Percentiles rank a stretch among this genome's conserved stretches.
phyloP scores from a whole-genome alignment of 1,140 invertebrate species.

The Lucilia cuprina region DNA sequence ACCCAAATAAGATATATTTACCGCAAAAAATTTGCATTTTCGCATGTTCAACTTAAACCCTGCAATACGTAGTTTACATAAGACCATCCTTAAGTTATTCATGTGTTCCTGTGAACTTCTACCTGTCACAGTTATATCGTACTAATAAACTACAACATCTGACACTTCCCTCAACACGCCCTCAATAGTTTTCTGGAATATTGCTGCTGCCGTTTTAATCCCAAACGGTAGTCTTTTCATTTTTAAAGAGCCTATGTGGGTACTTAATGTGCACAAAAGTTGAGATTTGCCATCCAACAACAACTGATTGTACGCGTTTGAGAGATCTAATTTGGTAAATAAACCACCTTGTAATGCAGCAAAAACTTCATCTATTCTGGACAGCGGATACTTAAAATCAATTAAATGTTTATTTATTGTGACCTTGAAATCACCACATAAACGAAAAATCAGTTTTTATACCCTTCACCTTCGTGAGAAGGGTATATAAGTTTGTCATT shows the following conservation, averaged over 20 bases:
- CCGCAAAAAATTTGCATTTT: constrained; percentile 51
- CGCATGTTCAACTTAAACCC: constrained; percentile 46
- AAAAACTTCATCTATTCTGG: constrained; percentile 36
- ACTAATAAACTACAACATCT: constrained; percentile 46
- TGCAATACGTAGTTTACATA: neutral
- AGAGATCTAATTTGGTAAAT: constrained; percentile 60
- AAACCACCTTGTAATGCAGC: constrained; percentile 46
- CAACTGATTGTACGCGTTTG: constrained; percentile 50
- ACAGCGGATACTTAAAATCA: constrained; percentile 58
- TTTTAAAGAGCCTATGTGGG: neutral
- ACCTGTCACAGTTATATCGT: constrained; percentile 39
- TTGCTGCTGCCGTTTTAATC: neutral
- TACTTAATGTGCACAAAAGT: neutral
- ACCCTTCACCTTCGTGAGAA: no score
- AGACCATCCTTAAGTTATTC: neutral
- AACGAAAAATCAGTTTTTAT: neutral
- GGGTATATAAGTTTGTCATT: no score
- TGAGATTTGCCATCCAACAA: neutral
- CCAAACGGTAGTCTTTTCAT: neutral
- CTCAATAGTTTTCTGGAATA: neutral
- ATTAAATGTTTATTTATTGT: constrained; percentile 41
- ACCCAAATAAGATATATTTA: constrained; percentile 50
- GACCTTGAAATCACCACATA: neutral
- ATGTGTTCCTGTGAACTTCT: neutral
- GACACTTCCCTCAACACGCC: constrained; percentile 45